Evolutionary conservation across 2,888 invertebrate genomes (phyloP).

Genomic region (Cyrtodaria siliqua): DNA sequence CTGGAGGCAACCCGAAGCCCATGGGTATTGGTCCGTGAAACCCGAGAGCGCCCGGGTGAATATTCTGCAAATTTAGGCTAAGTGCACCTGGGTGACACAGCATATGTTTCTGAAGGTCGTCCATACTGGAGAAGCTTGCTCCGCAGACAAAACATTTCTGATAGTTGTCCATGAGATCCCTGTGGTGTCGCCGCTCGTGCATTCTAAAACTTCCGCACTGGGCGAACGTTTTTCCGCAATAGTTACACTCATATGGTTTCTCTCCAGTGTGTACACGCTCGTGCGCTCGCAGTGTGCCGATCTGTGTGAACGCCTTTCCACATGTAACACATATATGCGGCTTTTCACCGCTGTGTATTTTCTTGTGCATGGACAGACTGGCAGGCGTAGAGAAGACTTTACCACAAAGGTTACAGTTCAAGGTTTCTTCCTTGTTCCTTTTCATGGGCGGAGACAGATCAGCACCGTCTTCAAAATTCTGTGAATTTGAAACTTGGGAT

Average conservation of each 20-base stretch:
- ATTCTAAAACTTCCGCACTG: conserved; percentile 81
- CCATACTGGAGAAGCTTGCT: conserved; percentile 75
- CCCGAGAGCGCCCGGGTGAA: conserved; percentile 54
- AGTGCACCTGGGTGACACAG: conserved; percentile 73
- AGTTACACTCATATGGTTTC: conserved; percentile 80
- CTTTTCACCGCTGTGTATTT: conserved; percentile 80
- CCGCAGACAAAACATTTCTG: conserved; percentile 80
- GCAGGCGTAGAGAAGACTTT: conserved; percentile 81
- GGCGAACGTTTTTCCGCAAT: conserved; percentile 78
- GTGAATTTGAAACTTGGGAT: conserved; percentile 10
- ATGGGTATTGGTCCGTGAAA: conserved; percentile 55
- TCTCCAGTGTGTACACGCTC: conserved; percentile 81
- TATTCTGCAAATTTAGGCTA: conserved; percentile 42
- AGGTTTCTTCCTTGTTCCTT: conserved; percentile 39
- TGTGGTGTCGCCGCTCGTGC: conserved; percentile 81
- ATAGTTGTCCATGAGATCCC: conserved; percentile 70
- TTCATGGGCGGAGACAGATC: conserved; percentile 55
- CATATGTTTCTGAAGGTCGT: conserved; percentile 79
- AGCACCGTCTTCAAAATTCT: conserved; percentile 45
- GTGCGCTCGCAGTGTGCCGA: conserved; percentile 80
- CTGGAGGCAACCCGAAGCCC: conserved; percentile 46
- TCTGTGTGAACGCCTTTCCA: conserved; percentile 81
- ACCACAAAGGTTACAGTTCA: conserved; percentile 77
- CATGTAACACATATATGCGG: conserved; percentile 76
- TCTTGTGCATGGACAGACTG: conserved; percentile 78